Percentiles rank a stretch among this genome's conserved stretches.
phyloP scores from a whole-genome alignment of 2,113 vertebrate species.

The Indri indri region DNA sequence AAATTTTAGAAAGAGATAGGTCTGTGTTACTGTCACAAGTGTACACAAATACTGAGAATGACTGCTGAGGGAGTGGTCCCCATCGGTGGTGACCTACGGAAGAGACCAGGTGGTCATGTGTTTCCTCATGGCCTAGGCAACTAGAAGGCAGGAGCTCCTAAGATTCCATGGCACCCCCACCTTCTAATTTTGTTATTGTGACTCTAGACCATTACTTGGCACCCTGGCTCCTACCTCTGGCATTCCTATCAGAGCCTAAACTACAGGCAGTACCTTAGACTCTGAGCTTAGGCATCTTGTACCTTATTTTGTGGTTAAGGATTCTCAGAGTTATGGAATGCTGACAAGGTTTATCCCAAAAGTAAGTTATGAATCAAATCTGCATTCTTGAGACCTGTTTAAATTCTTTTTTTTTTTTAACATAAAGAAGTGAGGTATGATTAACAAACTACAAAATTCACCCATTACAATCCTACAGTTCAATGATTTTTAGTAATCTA shows the following conservation, averaged over 20 bases:
- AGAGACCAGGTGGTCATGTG: background rate
- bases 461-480: background rate
- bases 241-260: background rate
- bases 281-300: background rate
- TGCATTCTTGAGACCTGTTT: background rate
- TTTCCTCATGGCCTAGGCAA: background rate
- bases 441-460: background rate
- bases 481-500: background rate
- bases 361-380: background rate
- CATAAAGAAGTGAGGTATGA: background rate
- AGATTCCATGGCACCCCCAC: background rate
- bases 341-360: background rate
- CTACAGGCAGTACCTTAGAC: background rate
- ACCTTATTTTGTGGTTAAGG: background rate
- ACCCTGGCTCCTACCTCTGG: background rate
- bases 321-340: background rate
- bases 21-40: background rate
- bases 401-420: background rate
- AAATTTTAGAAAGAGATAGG: background rate
- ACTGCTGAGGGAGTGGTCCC: background rate
- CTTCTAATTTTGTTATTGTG: background rate
- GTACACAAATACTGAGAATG: background rate
- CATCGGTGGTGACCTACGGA: background rate
- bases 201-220: background rate
- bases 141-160: background rate